phyloP scores from a whole-genome alignment of 2,888 invertebrate species.

The Eupithecia subfuscata region DNA sequence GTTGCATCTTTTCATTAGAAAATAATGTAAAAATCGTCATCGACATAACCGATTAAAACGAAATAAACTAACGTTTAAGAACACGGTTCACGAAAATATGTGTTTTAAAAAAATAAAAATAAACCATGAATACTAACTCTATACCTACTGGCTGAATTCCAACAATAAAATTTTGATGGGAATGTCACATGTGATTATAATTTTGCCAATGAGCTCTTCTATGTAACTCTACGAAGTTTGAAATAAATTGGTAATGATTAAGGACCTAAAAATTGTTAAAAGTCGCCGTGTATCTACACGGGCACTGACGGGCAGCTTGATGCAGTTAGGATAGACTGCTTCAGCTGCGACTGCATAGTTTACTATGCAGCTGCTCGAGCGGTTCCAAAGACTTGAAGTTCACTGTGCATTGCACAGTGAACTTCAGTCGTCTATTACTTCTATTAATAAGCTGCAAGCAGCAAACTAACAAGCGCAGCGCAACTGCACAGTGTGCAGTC shows the following conservation, averaged over 20 bases:
- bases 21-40: not conserved
- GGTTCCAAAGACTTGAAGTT: no score
- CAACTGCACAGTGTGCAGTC: not conserved
- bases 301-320: no score
- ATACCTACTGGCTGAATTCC: slow-evolving; percentile 55
- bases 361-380: no score
- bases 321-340: no score
- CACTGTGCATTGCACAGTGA: no score
- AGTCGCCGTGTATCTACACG: no score
- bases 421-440: no score
- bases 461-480: no score
- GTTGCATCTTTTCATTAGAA: not conserved
- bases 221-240: not conserved
- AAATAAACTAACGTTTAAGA: not conserved
- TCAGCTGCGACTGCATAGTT: no score
- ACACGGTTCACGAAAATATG: not conserved
- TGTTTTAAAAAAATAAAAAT: slow-evolving; percentile 51
- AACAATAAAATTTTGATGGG: slow-evolving; percentile 42
- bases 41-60: not conserved
- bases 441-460: no score
- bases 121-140: slow-evolving; percentile 59
- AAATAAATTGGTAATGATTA: not conserved
- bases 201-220: not conserved
- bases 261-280: not conserved
- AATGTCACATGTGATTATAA: slow-evolving; percentile 2